Base-by-base conservation (phyloP, 2,888 invertebrate genomes). In the Nomada hirtipes region DNA sequence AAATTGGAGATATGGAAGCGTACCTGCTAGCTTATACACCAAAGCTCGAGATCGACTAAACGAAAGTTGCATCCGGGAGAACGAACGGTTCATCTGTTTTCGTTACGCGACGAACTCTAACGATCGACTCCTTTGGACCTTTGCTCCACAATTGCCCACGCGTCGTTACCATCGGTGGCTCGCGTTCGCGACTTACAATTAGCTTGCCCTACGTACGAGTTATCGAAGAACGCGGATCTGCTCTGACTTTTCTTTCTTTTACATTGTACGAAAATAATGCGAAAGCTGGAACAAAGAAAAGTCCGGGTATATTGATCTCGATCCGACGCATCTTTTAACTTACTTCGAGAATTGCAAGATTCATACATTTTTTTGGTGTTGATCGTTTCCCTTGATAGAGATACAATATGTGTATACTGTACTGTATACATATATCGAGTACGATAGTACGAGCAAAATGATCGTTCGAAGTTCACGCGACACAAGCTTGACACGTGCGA, bases 1-100 rank as follows among this genome's bases (percentile, higher is more conserved):
- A 94, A 90, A 93, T 95, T 73, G 94, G 94, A 11, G 90, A 94
- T 57, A 88, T 95, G 83, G 94, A 94, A 82, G 94, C 94, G 67
- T 86, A 89, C 36, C 59, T 92, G 26, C 67, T 89, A 11, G 80
- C 79, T 10, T 86, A 86, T 42, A 73, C 69, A 42, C 79, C 85
- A 36, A 86, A 85, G 64, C 26, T 82, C 36, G 86, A 88, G 76
- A 76, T 88, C 26, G 87, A 87, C n/a, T 90, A 74, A 89, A 53
- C 15, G 18, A 29, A 26, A 23, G 26, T 29, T 44, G 13, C 18
- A 44, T 44, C 20, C 20, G 13, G 18, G n/a, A n/a, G n/a, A 36
- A 60, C 60, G 36, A 55, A 10, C 10, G n/a, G 9, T 11, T 55
- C 36, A 53, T 53, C 52, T n/a, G 15, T 15, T 18, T 23, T 10